Conservation (phyloP, 2,113 vertebrate genomes). For the Salvelinus sp. region DNA sequence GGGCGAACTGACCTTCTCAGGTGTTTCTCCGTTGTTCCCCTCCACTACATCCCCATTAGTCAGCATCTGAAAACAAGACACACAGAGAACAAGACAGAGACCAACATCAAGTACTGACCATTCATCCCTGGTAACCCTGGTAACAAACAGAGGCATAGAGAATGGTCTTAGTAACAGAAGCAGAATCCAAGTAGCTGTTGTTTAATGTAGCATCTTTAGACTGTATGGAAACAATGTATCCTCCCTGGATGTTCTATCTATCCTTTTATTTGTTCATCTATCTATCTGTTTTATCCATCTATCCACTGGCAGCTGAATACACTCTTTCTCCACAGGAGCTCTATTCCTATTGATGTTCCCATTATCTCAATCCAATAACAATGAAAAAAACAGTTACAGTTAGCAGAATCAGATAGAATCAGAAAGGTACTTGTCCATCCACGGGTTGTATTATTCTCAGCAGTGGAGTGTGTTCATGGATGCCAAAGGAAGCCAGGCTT, state of each 20-base stretch:
- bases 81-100: not conserved
- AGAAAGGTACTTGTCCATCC: not conserved
- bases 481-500: no score
- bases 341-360: not conserved
- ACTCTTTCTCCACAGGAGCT: not conserved
- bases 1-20: conserved; percentile 56
- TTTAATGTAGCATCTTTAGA: not conserved
- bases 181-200: not conserved
- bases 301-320: not conserved
- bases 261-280: not conserved
- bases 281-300: not conserved
- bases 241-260: not conserved
- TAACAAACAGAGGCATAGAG: not conserved
- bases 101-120: no score
- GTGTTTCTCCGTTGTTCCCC: conserved; percentile 21
- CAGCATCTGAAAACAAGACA: conserved; percentile 29
- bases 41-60: conserved; percentile 28
- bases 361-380: not conserved
- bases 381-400: not conserved
- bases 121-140: not conserved
- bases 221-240: not conserved
- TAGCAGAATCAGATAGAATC: not conserved
- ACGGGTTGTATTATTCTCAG: not conserved
- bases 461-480: no score
- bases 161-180: no score